These are phyloP conservation scores for Glyphotaelius pellucidus DNA, from an alignment of 2,888 invertebrate genomes.

Conservation along the genomic window DNA sequence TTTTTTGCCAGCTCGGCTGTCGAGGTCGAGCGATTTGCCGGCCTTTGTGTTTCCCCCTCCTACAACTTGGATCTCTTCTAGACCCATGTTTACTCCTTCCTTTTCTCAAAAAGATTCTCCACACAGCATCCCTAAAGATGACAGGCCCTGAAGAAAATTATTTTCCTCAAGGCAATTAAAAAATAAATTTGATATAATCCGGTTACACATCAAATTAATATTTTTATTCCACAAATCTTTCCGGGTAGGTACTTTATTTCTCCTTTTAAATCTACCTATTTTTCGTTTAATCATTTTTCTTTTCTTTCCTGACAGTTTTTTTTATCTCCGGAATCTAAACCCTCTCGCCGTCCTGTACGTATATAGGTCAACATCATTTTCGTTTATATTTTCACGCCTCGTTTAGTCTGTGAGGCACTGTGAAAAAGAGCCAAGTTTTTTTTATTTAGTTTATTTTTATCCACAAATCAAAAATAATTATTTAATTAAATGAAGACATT, in stretches of 20 bases:
- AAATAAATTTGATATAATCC: not conserved
- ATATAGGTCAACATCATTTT: not conserved
- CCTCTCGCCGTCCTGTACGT: not conserved
- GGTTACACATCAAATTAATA: not conserved
- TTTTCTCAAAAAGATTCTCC: no score
- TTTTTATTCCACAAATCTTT: not conserved
- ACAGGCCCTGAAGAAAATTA: no score
- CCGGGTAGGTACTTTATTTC: not conserved
- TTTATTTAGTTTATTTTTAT: not conserved
- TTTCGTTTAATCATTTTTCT: not conserved
- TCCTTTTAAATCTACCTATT: not conserved
- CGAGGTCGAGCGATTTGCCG: no score
- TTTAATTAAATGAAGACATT: no score
- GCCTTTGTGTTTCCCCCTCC: no score
- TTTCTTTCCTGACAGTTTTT: not conserved
- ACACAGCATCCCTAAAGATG: no score
- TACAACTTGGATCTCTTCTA: no score
- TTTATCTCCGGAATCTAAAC: not conserved
- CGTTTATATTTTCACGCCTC: not conserved
- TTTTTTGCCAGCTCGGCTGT: no score
- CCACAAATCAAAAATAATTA: not conserved
- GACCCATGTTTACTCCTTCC: no score
- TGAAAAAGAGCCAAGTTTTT: not conserved
- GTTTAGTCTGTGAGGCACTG: not conserved
- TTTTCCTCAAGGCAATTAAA: no score